Conservation (phyloP, 2,113 vertebrate species). For the Pedetes capensis region DNA sequence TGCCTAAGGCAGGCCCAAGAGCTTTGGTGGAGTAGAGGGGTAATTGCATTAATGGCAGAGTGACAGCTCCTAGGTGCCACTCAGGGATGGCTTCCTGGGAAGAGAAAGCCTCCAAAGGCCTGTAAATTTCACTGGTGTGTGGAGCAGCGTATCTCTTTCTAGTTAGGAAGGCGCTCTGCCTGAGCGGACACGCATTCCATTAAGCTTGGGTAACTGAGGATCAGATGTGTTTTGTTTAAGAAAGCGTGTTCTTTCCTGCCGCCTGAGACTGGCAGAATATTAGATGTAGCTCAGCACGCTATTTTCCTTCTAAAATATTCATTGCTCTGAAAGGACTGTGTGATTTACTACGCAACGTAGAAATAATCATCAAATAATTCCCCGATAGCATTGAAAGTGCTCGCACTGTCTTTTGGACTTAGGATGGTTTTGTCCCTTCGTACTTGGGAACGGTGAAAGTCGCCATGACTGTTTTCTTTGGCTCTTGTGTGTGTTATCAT, state of each 20-base stretch:
- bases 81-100: neutral
- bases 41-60: neutral
- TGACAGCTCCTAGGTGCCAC: fast-evolving
- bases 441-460: neutral
- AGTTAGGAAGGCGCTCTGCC: neutral
- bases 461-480: neutral
- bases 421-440: neutral
- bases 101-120: neutral
- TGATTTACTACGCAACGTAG: neutral
- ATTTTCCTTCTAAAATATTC: constrained; percentile 4
- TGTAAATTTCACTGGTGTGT: neutral
- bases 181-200: neutral
- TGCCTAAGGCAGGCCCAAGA: neutral
- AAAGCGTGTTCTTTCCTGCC: neutral
- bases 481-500: neutral
- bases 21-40: too few relatives aligned
- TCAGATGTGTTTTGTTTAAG: neutral
- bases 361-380: neutral
- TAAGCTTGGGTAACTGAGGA: neutral
- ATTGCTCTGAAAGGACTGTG: neutral
- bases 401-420: neutral
- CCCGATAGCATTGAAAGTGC: neutral
- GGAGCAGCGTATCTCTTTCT: neutral
- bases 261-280: neutral
- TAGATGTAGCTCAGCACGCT: neutral